Evolutionary conservation across 2,888 invertebrate species (phyloP).

Genomic region (Eristalis arbustorum): DNA sequence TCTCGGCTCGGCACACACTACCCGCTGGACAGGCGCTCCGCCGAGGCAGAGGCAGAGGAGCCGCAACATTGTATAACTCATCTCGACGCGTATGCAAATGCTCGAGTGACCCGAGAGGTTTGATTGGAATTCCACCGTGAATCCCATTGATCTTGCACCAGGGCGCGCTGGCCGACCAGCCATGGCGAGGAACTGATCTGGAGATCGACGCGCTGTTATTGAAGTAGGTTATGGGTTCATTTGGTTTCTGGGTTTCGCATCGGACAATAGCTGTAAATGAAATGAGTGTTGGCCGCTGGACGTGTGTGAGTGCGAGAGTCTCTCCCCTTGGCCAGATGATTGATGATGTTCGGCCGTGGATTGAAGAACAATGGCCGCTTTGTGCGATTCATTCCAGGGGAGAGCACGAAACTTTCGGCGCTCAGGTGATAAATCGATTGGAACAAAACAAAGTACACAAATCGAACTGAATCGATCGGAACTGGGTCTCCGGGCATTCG

Average conservation of each 20-base stretch:
- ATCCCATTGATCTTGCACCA: slow-evolving; percentile 55
- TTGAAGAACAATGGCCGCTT: not conserved
- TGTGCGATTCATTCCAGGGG: not conserved
- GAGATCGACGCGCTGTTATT: slow-evolving; percentile 21
- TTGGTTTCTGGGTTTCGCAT: slow-evolving; percentile 58
- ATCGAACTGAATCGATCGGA: not conserved
- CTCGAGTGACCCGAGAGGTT: slow-evolving; percentile 2
- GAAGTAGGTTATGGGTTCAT: slow-evolving; percentile 61
- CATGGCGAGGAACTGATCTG: not conserved
- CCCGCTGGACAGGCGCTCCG: no score
- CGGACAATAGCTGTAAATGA: slow-evolving; percentile 57
- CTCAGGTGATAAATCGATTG: not conserved
- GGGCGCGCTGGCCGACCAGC: not conserved
- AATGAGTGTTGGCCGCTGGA: not conserved
- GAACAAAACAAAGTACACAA: not conserved
- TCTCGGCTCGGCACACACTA: not conserved
- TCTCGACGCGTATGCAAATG: slow-evolving; percentile 24
- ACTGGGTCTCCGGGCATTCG: not conserved
- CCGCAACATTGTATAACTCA: not conserved
- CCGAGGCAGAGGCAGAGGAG: not conserved
- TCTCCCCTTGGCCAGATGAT: not conserved
- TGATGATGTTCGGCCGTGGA: not conserved
- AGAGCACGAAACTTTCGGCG: not conserved
- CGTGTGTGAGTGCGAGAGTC: not conserved
- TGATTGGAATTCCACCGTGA: slow-evolving; percentile 39